Conservation (phyloP, 64 coral and sea anemone genomes). For the Trachythela sp. region DNA sequence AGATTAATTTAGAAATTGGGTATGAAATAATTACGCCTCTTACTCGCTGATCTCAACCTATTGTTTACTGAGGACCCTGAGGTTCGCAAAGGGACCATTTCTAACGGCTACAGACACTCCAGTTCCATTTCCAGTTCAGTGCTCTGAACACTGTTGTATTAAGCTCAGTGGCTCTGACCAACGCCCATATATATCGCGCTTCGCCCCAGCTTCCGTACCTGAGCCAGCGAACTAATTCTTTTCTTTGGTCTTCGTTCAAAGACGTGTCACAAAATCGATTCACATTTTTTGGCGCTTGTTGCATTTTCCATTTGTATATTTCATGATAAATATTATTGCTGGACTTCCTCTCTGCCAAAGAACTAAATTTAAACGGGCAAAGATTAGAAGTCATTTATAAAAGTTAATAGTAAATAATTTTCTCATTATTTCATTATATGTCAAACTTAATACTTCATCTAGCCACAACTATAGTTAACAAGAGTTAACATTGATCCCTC, state of each 20-base stretch:
- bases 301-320: slow-evolving; percentile 75
- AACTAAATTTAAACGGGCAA: not conserved
- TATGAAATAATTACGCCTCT: too few species aligned
- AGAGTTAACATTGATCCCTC: too few species aligned
- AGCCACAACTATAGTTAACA: too few species aligned
- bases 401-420: not conserved
- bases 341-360: not conserved
- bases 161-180: too few species aligned
- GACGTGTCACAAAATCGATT: slow-evolving; percentile 61
- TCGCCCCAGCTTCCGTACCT: slow-evolving; percentile 12
- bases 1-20: too few species aligned
- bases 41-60: too few species aligned
- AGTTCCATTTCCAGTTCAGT: too few species aligned
- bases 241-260: slow-evolving; percentile 38
- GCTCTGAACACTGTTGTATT: too few species aligned
- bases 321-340: slow-evolving; percentile 52
- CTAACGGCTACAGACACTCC: too few species aligned
- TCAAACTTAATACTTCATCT: too few species aligned
- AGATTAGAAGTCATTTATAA: not conserved
- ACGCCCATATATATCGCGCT: not conserved
- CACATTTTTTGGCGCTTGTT: slow-evolving; percentile 58
- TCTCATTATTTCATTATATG: not conserved
- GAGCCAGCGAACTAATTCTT: slow-evolving; percentile 58
- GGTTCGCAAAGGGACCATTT: too few species aligned
- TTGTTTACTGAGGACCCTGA: too few species aligned